A percentile compares a stretch with the other conserved stretches of the same genome.
Conservation (phyloP, 1,140 invertebrate genomes). For the Pogonomyrmex californicus region DNA sequence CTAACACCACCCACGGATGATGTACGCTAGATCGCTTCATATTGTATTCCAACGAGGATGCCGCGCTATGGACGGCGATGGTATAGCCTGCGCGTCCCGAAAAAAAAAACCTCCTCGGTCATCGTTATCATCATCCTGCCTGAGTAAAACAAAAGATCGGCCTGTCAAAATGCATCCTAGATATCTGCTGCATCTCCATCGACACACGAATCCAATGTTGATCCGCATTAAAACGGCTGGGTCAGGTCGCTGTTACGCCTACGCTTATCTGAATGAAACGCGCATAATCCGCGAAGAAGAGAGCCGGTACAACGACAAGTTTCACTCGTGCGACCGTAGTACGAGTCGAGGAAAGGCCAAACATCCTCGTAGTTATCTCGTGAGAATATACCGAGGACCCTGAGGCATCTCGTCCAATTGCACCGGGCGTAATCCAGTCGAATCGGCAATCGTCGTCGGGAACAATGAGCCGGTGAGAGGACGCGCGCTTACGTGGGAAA, state of each 20-base stretch:
- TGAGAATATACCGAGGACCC: constrained; percentile 27
- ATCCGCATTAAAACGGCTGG: constrained; percentile 74
- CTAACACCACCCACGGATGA: constrained; percentile 80
- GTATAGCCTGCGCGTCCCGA: constrained; percentile 50
- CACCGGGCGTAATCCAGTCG: constrained; percentile 41
- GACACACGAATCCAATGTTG: constrained; percentile 66
- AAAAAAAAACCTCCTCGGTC: constrained; percentile 61
- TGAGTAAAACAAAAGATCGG: constrained; percentile 77
- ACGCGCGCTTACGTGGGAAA: constrained; percentile 64
- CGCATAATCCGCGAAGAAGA: constrained; percentile 71
- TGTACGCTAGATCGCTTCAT: constrained; percentile 67
- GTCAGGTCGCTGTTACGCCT: constrained; percentile 68
- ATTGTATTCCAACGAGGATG: constrained; percentile 75
- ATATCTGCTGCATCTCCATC: constrained; percentile 69
- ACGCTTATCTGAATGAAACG: constrained; percentile 66
- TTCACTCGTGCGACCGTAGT: background rate
- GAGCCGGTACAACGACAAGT: constrained; percentile 57
- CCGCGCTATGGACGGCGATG: constrained; percentile 18
- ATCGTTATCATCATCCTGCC: constrained; percentile 68
- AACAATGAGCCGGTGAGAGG: constrained; percentile 46
- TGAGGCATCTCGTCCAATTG: constrained; percentile 43
- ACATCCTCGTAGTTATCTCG: constrained; percentile 56
- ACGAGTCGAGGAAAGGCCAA: constrained; percentile 5
- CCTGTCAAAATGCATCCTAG: constrained; percentile 76
- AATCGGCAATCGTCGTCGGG: constrained; percentile 54